Percentiles rank a stretch among this genome's conserved stretches.
Evolutionary conservation across 2,797 vertebrate genomes (phyloP).

Genomic region (Tamandua tetradactyla): DNA sequence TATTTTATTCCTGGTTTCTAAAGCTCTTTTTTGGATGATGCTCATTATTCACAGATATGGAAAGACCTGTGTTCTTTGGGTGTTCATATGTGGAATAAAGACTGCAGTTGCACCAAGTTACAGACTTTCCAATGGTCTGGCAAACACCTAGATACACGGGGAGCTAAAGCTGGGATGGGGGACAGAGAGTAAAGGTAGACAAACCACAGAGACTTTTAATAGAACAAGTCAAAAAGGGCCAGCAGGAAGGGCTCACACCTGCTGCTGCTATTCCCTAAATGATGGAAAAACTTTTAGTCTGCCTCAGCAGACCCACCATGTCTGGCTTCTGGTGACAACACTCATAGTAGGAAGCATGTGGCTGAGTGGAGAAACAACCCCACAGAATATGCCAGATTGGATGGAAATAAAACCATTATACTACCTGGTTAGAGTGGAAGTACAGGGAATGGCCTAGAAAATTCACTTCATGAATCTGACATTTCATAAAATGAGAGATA

Average conservation of each 20-base stretch:
- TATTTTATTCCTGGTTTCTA: background rate
- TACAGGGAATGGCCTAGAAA: slow-evolving; percentile 36
- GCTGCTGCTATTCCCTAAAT: background rate
- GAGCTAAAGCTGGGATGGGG: background rate
- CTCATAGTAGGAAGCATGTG: background rate
- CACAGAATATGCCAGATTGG: background rate
- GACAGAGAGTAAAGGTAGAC: background rate
- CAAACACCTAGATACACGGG: background rate
- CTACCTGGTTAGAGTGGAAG: background rate
- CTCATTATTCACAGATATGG: background rate
- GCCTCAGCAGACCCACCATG: background rate
- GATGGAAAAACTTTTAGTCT: slow-evolving; percentile 37
- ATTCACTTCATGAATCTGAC: background rate
- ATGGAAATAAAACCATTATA: slow-evolving; percentile 31
- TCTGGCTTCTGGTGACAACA: slow-evolving; percentile 1
- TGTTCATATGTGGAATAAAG: background rate
- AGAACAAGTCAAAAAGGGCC: background rate
- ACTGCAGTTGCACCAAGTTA: background rate
- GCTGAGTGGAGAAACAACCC: background rate
- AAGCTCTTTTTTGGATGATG: background rate
- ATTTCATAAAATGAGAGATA: slow-evolving; percentile 9
- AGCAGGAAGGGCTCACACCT: background rate
- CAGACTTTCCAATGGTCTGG: background rate
- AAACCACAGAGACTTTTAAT: background rate
- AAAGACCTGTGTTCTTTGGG: background rate